phyloP scores from a whole-genome alignment of 2,113 vertebrate species.

The Eleginops maclovinus region DNA sequence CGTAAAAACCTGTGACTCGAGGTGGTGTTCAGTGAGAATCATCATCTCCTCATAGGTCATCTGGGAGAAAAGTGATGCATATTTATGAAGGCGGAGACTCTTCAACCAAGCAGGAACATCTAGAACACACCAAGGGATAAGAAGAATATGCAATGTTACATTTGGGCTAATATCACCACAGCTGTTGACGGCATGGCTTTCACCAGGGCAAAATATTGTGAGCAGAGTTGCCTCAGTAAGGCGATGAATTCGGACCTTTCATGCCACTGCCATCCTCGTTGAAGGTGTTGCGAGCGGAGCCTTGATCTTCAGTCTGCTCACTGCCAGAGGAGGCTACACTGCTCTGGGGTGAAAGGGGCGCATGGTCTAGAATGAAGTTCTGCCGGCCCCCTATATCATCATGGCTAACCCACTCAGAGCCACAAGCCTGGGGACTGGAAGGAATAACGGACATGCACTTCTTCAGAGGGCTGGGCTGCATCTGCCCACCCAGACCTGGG shows the following conservation, averaged over 20 bases:
- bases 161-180: conserved; percentile 17
- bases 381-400: conserved; percentile 86
- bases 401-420: conserved; percentile 88
- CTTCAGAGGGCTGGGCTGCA: conserved; percentile 91
- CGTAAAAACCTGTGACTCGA: conserved; percentile 91
- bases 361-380: conserved; percentile 88
- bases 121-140: conserved; percentile 54
- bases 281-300: conserved; percentile 91
- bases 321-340: conserved; percentile 96
- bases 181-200: conserved; percentile 31
- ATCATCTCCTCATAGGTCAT: conserved; percentile 98
- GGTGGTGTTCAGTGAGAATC: conserved; percentile 93
- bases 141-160: neutral
- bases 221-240: neutral
- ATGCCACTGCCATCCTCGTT: conserved; percentile 95
- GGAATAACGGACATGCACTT: conserved; percentile 91
- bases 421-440: conserved; percentile 86
- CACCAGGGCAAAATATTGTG: conserved; percentile 10
- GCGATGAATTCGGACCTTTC: conserved; percentile 87
- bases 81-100: conserved; percentile 96
- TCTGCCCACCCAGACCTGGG: conserved; percentile 86
- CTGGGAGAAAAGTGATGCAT: conserved; percentile 94
- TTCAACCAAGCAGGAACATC: conserved; percentile 95
- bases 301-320: conserved; percentile 93
- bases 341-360: conserved; percentile 94